phyloP scores from a whole-genome alignment of 2,113 vertebrate species.

The Gadus chalcogrammus region DNA sequence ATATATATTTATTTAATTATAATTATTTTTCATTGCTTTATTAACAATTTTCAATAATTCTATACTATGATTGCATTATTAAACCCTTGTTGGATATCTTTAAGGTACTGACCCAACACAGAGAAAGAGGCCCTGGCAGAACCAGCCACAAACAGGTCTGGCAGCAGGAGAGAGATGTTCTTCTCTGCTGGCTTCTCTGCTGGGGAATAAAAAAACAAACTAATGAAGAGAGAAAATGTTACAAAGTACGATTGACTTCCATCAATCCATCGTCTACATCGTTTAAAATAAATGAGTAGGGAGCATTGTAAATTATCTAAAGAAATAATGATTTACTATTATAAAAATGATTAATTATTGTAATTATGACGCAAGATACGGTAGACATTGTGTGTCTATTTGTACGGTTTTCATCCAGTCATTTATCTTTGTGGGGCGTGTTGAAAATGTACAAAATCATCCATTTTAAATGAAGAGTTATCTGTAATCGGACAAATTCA shows the following conservation, averaged over 20 bases:
- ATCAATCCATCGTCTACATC: not conserved
- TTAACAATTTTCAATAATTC: too few relatives aligned
- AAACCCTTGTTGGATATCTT: not conserved
- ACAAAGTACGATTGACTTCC: not conserved
- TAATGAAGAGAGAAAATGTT: not conserved
- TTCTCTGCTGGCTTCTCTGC: conserved; percentile 52
- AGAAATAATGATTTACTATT: too few relatives aligned
- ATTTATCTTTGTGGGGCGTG: not conserved
- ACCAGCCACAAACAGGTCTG: conserved; percentile 70
- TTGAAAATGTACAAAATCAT: not conserved
- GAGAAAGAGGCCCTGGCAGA: conserved; percentile 76
- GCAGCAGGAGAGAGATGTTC: conserved; percentile 61
- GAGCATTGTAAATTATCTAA: too few relatives aligned
- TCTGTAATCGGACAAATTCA: too few relatives aligned
- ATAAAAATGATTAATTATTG: too few relatives aligned
- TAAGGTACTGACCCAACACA: conserved; percentile 71
- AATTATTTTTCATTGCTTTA: too few relatives aligned
- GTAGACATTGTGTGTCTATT: too few relatives aligned
- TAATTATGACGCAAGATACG: too few relatives aligned
- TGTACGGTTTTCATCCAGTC: too few relatives aligned
- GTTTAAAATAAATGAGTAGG: too few relatives aligned
- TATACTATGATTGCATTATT: not conserved
- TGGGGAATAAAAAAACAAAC: not conserved
- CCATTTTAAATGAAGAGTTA: not conserved
- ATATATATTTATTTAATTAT: too few relatives aligned